These are phyloP conservation scores for Archilochus colubris DNA, from an alignment of 2,113 vertebrate species.

Conservation along the genomic window DNA sequence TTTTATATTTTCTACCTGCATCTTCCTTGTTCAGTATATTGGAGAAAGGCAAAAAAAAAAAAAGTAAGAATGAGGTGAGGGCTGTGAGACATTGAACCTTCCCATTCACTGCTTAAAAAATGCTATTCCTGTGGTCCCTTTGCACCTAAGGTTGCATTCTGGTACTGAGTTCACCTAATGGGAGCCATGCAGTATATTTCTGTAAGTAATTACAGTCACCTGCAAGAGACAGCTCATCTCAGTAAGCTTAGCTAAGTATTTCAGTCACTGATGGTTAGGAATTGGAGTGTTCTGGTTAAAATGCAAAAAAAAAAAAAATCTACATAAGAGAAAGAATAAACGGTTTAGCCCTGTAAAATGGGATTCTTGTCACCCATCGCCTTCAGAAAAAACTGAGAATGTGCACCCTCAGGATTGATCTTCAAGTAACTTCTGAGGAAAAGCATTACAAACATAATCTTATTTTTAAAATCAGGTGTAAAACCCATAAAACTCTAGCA, in stretches of 20 bases:
- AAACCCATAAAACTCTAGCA: background rate
- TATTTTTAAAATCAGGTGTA: conserved; percentile 21
- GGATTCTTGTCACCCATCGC: background rate
- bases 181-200: background rate
- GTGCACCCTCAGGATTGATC: background rate
- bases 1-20: background rate
- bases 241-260: background rate
- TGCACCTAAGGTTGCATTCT: background rate
- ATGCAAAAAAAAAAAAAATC: background rate
- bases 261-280: background rate
- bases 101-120: background rate
- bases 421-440: conserved; percentile 1
- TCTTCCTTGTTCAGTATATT: background rate
- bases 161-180: background rate
- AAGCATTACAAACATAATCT: conserved; percentile 13
- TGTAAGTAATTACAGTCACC: background rate
- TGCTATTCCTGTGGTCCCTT: background rate
- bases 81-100: background rate
- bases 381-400: conserved; percentile 7
- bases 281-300: background rate
- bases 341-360: background rate
- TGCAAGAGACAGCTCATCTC: background rate
- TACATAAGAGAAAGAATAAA: background rate
- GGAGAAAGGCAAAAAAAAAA: background rate
- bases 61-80: background rate